Evolutionary conservation across 2,888 invertebrate genomes (phyloP).

Genomic region (Standfussiana lucernea): DNA sequence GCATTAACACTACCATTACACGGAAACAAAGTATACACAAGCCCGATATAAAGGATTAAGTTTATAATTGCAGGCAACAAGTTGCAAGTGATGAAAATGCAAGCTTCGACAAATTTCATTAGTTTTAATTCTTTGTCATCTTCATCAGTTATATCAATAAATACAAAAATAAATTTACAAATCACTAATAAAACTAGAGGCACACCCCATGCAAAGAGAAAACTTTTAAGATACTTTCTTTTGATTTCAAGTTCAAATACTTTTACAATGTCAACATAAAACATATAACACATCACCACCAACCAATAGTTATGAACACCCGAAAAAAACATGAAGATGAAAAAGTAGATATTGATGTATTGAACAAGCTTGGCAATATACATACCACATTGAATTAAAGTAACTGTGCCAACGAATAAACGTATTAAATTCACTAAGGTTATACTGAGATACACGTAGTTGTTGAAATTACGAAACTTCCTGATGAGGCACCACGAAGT

Average conservation of each 20-base stretch:
- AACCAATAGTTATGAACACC: constrained; percentile 33
- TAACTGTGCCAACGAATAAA: neutral
- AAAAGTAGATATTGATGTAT: neutral
- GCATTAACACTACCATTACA: neutral
- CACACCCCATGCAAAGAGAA: constrained; percentile 32
- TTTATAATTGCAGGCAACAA: constrained; percentile 19
- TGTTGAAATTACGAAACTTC: constrained; percentile 30
- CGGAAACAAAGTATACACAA: constrained; percentile 13
- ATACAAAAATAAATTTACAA: neutral
- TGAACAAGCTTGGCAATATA: neutral
- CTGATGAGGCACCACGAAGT: constrained; percentile 22
- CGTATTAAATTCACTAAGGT: constrained; percentile 22
- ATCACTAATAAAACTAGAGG: neutral
- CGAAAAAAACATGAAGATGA: neutral
- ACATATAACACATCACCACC: constrained; percentile 30
- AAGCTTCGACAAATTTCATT: neutral
- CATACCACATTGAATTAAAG: neutral
- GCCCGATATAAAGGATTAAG: constrained; percentile 12
- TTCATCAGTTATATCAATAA: neutral
- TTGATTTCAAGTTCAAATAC: constrained; percentile 22
- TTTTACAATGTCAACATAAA: constrained; percentile 38
- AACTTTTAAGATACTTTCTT: constrained; percentile 23
- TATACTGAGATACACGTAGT: constrained; percentile 34
- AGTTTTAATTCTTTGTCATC: neutral
- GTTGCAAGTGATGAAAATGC: neutral